Conservation (phyloP, 92 coral and sea anemone species). For the Parazoanthus darwini region DNA sequence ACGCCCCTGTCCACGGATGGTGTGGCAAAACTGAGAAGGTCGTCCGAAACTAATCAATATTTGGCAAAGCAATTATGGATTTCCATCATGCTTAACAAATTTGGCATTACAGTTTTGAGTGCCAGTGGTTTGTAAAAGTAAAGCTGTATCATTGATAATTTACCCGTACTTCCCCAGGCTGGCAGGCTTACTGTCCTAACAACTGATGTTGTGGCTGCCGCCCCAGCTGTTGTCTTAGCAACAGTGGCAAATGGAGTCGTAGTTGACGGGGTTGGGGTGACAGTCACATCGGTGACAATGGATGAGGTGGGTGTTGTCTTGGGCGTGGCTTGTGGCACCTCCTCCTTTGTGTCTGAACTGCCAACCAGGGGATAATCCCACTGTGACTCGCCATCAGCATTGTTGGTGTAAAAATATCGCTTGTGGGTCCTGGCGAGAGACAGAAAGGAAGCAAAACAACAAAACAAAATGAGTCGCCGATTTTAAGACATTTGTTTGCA, state of each 20-base stretch:
- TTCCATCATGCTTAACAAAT: neutral
- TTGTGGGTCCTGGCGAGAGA: slow-evolving; percentile 80
- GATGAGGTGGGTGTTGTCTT: slow-evolving; percentile 30
- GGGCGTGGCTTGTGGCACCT: slow-evolving; percentile 20
- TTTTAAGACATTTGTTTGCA: neutral
- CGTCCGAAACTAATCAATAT: too few relatives aligned
- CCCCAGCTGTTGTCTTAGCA: slow-evolving; percentile 57
- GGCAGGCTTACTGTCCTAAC: slow-evolving; percentile 30
- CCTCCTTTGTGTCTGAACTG: slow-evolving; percentile 33
- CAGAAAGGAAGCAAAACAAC: slow-evolving; percentile 50
- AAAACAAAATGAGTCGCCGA: slow-evolving; percentile 15
- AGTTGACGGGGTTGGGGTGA: neutral
- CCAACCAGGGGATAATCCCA: slow-evolving; percentile 84
- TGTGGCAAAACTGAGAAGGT: too few relatives aligned
- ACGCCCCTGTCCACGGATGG: too few relatives aligned
- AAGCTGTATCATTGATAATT: neutral
- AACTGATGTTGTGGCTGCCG: slow-evolving; percentile 19
- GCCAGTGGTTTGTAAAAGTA: too few relatives aligned
- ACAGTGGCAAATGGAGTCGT: slow-evolving; percentile 39
- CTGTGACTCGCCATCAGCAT: slow-evolving; percentile 77
- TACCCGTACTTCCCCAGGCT: slow-evolving; percentile 37
- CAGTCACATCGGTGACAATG: neutral
- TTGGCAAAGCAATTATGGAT: too few relatives aligned
- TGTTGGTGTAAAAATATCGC: slow-evolving; percentile 89
- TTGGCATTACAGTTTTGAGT: neutral